A percentile compares a stretch with the other conserved stretches of the same genome.
phyloP scores from a whole-genome alignment of 2,113 vertebrate genomes.

The Castor canadensis region DNA sequence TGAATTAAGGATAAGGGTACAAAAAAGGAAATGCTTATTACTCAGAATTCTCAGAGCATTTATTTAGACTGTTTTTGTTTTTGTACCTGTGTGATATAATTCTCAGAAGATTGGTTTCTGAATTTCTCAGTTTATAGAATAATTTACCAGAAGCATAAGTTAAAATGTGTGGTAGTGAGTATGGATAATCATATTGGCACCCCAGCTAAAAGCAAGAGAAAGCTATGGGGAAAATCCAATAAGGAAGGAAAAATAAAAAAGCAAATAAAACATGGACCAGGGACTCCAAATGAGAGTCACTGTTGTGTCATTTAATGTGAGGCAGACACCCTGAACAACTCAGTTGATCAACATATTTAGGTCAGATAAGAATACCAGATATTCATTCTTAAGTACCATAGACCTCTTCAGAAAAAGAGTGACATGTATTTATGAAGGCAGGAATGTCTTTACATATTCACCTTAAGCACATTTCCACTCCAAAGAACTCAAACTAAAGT shows the following conservation, averaged over 20 bases:
- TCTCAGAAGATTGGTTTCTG: neutral
- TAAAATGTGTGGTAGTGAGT: neutral
- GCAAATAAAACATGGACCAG: neutral
- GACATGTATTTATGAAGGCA: neutral
- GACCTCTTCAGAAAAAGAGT: neutral
- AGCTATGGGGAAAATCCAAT: neutral
- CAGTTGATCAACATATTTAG: neutral
- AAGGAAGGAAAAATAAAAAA: neutral
- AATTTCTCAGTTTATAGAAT: neutral
- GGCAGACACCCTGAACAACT: neutral
- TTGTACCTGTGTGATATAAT: neutral
- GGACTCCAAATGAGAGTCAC: neutral
- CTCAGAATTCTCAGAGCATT: neutral
- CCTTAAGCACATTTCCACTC: neutral
- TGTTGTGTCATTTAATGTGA: neutral
- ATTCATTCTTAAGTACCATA: neutral
- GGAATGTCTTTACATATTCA: neutral
- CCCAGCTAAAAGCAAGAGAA: neutral
- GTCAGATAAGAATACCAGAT: neutral
- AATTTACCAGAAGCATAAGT: neutral
- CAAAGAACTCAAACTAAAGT: neutral
- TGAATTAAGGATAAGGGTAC: neutral
- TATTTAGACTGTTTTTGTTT: neutral
- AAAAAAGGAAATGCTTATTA: neutral
- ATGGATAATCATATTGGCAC: neutral